Percentiles rank a stretch among this genome's conserved stretches.
Evolutionary conservation across 2,113 vertebrate species (phyloP).

Genomic region (Phyllostomus discolor): DNA sequence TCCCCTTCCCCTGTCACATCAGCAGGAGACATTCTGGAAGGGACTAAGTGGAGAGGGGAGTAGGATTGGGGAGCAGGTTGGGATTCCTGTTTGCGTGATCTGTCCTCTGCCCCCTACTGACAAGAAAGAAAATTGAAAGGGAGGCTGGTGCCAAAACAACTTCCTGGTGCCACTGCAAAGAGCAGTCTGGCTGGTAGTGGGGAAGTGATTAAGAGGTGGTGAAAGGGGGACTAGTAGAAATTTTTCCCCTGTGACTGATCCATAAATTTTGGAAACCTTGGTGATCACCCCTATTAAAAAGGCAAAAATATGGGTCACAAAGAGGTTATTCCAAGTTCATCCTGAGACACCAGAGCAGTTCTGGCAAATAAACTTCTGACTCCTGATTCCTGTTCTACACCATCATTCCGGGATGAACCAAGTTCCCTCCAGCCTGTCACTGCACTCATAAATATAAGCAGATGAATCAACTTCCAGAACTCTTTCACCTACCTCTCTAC

Average conservation of each 20-base stretch:
- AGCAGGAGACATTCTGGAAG: not conserved
- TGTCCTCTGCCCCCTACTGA: not conserved
- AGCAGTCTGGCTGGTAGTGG: not conserved
- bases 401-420: not conserved
- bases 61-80: not conserved
- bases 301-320: slow-evolving; percentile 67
- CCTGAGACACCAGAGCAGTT: slow-evolving; percentile 44
- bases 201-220: slow-evolving; percentile 65
- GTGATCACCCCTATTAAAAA: slow-evolving; percentile 70
- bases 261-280: slow-evolving; percentile 72
- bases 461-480: slow-evolving; percentile 33
- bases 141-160: not conserved
- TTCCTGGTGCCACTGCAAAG: slow-evolving; percentile 39
- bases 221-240: slow-evolving; percentile 66
- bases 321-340: slow-evolving; percentile 75
- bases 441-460: slow-evolving; percentile 54
- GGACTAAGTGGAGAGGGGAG: not conserved
- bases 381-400: slow-evolving; percentile 30
- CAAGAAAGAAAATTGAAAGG: not conserved
- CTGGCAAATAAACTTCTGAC: slow-evolving; percentile 63
- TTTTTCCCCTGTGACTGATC: slow-evolving; percentile 62
- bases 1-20: not conserved
- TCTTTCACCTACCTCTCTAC: not conserved
- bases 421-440: not conserved
- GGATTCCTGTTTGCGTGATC: not conserved